Conservation (phyloP, 2,113 vertebrate genomes). For the Xenopus tropicalis region DNA sequence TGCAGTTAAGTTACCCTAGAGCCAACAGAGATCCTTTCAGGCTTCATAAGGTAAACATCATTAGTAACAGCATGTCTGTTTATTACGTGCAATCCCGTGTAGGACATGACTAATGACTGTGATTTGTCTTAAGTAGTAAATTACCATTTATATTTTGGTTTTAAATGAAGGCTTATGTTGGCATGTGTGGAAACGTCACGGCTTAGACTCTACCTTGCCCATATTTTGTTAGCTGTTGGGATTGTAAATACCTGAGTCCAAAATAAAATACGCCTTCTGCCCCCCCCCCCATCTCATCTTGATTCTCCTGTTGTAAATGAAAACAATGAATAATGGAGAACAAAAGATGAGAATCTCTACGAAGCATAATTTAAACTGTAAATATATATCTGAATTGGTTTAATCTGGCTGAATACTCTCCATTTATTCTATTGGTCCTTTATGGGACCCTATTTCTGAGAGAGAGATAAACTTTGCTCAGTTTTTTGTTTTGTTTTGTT, state of each 20-base stretch:
- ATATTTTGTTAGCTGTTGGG: conserved; percentile 28
- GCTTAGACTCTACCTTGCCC: conserved; percentile 46
- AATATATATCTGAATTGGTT: too few relatives aligned
- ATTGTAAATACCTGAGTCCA: background rate
- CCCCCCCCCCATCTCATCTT: background rate
- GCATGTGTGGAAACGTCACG: background rate
- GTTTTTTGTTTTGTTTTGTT: background rate
- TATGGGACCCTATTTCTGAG: too few relatives aligned
- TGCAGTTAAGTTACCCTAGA: conserved; percentile 51
- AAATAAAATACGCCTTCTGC: background rate
- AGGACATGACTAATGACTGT: conserved; percentile 12
- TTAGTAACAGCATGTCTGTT: conserved; percentile 53
- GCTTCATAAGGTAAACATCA: conserved; percentile 48
- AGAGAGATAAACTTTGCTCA: too few relatives aligned
- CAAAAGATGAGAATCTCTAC: too few relatives aligned
- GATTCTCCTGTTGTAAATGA: background rate
- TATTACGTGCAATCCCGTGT: conserved; percentile 15
- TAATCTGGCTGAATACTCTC: too few relatives aligned
- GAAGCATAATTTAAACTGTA: too few relatives aligned
- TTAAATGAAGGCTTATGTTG: background rate
- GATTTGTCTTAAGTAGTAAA: background rate
- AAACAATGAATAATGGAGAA: background rate
- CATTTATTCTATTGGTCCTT: too few relatives aligned
- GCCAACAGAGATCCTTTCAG: conserved; percentile 26
- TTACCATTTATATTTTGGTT: background rate